Evolutionary conservation across 2,888 invertebrate genomes (phyloP).

Genomic region (Gibbula magus): DNA sequence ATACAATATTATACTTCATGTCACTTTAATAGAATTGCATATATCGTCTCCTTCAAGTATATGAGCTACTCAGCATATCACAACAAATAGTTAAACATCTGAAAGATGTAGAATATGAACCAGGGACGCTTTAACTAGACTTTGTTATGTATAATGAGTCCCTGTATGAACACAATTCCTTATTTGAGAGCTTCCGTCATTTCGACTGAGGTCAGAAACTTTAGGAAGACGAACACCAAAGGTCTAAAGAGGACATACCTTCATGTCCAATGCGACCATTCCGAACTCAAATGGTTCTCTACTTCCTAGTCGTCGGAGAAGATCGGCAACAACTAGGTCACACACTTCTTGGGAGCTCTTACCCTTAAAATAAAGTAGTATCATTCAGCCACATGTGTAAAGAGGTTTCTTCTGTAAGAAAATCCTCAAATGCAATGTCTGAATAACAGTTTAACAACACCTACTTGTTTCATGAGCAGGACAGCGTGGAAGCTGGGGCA

Average conservation of each 20-base stretch:
- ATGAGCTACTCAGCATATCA: too few species aligned
- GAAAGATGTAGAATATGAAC: too few species aligned
- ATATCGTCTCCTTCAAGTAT: too few species aligned
- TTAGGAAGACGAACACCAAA: too few species aligned
- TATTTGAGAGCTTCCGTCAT: too few species aligned
- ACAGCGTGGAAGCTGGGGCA: constrained; percentile 57
- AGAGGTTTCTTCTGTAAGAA: neutral
- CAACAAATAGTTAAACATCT: too few species aligned
- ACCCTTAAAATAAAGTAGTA: constrained; percentile 35
- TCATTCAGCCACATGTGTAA: neutral
- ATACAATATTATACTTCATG: too few species aligned
- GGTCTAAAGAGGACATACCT: constrained; percentile 37
- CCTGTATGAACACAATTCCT: too few species aligned
- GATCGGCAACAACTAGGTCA: constrained; percentile 37
- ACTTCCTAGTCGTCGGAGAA: constrained; percentile 27
- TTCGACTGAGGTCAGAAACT: too few species aligned
- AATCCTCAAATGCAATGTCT: neutral
- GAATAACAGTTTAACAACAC: neutral
- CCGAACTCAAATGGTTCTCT: constrained; percentile 46
- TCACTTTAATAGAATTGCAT: too few species aligned
- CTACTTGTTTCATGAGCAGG: constrained; percentile 48
- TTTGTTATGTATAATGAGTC: too few species aligned
- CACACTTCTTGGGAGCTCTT: constrained; percentile 47
- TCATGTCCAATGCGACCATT: constrained; percentile 51
- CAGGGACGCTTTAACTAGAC: too few species aligned